Base-by-base conservation (phyloP, 2,113 vertebrate genomes). In the Pterocles orientalis region DNA sequence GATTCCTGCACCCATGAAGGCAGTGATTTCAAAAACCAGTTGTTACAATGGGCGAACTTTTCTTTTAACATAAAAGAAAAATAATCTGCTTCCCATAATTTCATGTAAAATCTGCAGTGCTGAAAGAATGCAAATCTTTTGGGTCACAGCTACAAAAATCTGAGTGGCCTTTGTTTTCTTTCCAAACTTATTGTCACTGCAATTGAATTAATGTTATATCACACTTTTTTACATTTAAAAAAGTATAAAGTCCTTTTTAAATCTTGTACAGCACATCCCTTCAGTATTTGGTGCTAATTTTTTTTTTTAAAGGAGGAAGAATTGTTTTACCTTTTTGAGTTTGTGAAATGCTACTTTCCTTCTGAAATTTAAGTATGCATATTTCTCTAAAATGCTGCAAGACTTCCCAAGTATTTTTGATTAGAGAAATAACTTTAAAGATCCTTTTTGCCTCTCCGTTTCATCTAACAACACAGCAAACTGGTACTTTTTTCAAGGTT, bases 351-450 rank as follows among this genome's bases (percentile, higher is more conserved):
- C 57, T 94, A 14, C 8, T 92, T 94, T 50, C 48, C 54, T 93
- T 86, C 82, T 92, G 43, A 73, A 94, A 90, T 96, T 92, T 54
- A 64, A 84, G 56, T 93, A 21, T 71, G n/a, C n/a, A 7, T 61
- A 5, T 70, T 95, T 84, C 50, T 88, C 29, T 92, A 25, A 97
- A 90, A 48, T 43, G 77, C 86, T 96, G 33, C 95, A 92, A 93
- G 83, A 23, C 28, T 94, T 96, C 71, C 19, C 28, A 45, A 77
- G 5, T 84, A 33, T 57, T 95, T 94, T 92, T 91, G 58, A 34
- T 83, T 89, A 86, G 58, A 94, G 81, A 78, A 91, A 16, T 91
- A 70, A 95, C 20, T 81, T 79, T 39, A 41, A 91, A 93, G 70
- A 90, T 92, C 15, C 12, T 83, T 70, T 92, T 94, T 96, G 34